Percentiles rank a stretch among this genome's conserved stretches.
Evolutionary conservation across 2,113 vertebrate species (phyloP).

Genomic region (Prochilodus magdalenae): DNA sequence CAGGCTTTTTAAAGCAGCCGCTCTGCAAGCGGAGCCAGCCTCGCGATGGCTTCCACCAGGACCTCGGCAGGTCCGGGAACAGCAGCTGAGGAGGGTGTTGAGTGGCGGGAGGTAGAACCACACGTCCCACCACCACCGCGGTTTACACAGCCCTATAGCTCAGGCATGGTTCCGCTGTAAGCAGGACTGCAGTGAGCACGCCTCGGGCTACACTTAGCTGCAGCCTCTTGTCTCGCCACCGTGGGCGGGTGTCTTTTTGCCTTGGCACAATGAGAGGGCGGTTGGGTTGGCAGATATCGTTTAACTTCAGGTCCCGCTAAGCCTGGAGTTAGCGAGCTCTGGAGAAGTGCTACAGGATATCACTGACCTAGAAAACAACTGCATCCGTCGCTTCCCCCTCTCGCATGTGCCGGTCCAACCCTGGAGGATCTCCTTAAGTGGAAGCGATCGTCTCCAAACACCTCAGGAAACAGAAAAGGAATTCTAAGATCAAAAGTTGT

Average conservation of each 20-base stretch:
- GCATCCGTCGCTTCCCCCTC: not conserved
- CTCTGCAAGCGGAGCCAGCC: not conserved
- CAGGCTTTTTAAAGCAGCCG: not conserved
- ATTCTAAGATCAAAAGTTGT: no score
- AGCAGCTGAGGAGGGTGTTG: not conserved
- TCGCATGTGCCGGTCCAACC: not conserved
- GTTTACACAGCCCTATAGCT: conserved; percentile 13
- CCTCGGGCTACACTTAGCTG: conserved; percentile 38
- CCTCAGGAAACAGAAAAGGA: no score
- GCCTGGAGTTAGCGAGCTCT: not conserved
- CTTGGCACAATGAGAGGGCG: conserved; percentile 5
- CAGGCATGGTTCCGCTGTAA: not conserved
- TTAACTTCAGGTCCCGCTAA: not conserved
- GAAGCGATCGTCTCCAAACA: no score
- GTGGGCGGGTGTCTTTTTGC: conserved; percentile 1
- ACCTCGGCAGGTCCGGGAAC: not conserved
- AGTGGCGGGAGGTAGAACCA: not conserved
- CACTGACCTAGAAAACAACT: not conserved
- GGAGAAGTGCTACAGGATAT: not conserved
- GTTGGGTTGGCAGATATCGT: not conserved
- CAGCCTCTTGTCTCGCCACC: not conserved
- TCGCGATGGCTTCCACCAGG: not conserved
- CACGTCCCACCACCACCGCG: not conserved
- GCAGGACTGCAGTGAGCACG: conserved; percentile 4
- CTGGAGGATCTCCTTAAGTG: not conserved